Base-by-base conservation (phyloP, 2,113 vertebrate genomes). In the Neodontobutis hainanensis region DNA sequence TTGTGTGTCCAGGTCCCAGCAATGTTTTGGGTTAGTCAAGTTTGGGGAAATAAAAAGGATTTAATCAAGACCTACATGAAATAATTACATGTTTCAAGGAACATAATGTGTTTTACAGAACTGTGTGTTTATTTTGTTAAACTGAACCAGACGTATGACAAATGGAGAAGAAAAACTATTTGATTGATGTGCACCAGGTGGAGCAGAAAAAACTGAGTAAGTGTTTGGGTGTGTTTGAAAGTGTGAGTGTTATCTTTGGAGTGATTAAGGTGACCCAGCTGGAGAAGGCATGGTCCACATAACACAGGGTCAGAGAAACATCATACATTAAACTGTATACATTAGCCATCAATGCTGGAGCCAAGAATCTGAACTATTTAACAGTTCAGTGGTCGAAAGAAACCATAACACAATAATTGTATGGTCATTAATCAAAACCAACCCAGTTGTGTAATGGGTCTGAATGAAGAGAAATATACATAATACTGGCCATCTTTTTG, bases 111-210 rank as follows among this genome's bases (percentile, higher is more conserved):
- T 55, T 38, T 55, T 36, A 36, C 52, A 12, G 36, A 7, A 3
- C 15, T 46, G 57, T 49, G 42, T 35, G 5, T 47, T 16, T 40
- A n/a, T n/a, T 8, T 32, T 5, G 11, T n/a, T 47, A n/a, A 11
- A 11, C 11, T 14, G 47, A 56, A 40, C 16, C 52, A 58, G 35
- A 70, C 62, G 49, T 36, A 59, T 48, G 66, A 65, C 19, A 68
- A 48, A 71, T 36, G 35, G 62, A 53, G 42, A 56, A 55, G 14
- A 32, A 49, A 61, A 59, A 36, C 9, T 42, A 5, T 3, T 47
- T 42, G 65, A 78, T 73, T 32, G 48, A 85, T 72, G 50, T n/a
- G 19, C 2, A 40, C 6, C 74, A 82, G 65, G 59, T 63, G 58
- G n/a, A 61, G 35, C 8, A 42, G 44, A 70, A 59, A 38, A n/a